Base-by-base conservation (phyloP, 2,113 vertebrate genomes). In the Marmota monax region DNA sequence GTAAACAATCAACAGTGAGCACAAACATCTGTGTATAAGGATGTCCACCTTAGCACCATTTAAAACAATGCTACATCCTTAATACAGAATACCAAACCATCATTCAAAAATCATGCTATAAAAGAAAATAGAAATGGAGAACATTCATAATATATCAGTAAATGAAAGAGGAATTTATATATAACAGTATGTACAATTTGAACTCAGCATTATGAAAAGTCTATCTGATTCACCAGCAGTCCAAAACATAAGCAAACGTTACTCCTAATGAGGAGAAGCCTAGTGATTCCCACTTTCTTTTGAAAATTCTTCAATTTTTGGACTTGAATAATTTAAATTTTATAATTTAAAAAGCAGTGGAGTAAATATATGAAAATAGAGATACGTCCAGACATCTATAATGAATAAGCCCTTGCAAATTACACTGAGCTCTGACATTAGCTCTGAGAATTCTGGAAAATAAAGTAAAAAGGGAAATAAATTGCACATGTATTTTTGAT, bases 41-140 rank as follows among this genome's bases (percentile, higher is more conserved):
- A 74, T 74, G 17, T 48, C 83, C 73, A 76, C 23, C 16, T 70
- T 29, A 84, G 29, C 5, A 56, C 63, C 65, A 37, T 91, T 91
- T 90, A 80, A 84, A 91, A 88, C 67, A 88, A 91, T 80, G 56
- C 2, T 45, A 53, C 11, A 51, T 63, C 39, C 95, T 91, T 84
- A 67, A 85, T 58, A 73, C 7, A 67, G 37, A 96, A 61, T 63
- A 61, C 7, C 70, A 94, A 69, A 84, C 23, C 27, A 92, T 58
- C 45, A 70, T 42, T 2, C 45, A 78, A 82, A 84, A 65, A 14
- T 63, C 61, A 91, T 58, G n/a, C 32, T 56, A 13, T 83, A 25
- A 89, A 79, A 56, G 34, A 84, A 83, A 95, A 83, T 39, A 39
- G n/a, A 58, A 78, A 45, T 39, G 14, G 25, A 92, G 94, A 95